Conservation (phyloP, 2,113 vertebrate genomes). For the Semicossyphus pulcher region DNA sequence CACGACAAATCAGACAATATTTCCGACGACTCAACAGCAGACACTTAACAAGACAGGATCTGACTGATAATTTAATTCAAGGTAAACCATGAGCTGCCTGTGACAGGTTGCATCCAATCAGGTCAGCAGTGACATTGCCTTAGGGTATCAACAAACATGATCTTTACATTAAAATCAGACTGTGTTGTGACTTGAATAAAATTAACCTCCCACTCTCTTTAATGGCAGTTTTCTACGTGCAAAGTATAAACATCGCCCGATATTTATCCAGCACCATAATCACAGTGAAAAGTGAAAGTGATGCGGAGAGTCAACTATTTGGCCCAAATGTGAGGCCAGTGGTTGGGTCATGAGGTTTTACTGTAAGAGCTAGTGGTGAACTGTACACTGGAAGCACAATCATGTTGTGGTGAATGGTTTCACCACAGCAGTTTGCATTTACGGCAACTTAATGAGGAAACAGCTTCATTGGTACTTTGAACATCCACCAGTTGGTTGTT, state of each 20-base stretch:
- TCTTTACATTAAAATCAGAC: neutral
- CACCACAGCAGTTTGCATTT: neutral
- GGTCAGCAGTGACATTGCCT: constrained; percentile 1
- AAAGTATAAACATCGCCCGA: neutral
- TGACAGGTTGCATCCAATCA: neutral
- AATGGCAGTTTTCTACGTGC: neutral
- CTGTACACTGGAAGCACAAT: neutral
- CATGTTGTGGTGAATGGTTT: neutral
- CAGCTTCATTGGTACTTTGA: too few relatives aligned
- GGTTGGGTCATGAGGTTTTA: too few relatives aligned
- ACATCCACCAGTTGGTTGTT: too few relatives aligned
- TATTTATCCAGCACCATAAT: neutral
- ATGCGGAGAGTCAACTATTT: neutral
- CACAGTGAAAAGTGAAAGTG: neutral
- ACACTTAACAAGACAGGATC: neutral
- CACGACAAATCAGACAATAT: constrained; percentile 17
- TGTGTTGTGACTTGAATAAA: neutral
- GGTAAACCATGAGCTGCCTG: constrained; percentile 11
- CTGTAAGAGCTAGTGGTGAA: too few relatives aligned
- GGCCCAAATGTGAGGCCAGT: constrained; percentile 1
- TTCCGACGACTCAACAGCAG: neutral
- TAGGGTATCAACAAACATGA: neutral
- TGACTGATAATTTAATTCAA: constrained; percentile 16
- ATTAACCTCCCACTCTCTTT: neutral
- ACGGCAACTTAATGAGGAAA: too few relatives aligned